Evolutionary conservation across 2,113 vertebrate species (phyloP).

Genomic region (Lipophrys pholis): DNA sequence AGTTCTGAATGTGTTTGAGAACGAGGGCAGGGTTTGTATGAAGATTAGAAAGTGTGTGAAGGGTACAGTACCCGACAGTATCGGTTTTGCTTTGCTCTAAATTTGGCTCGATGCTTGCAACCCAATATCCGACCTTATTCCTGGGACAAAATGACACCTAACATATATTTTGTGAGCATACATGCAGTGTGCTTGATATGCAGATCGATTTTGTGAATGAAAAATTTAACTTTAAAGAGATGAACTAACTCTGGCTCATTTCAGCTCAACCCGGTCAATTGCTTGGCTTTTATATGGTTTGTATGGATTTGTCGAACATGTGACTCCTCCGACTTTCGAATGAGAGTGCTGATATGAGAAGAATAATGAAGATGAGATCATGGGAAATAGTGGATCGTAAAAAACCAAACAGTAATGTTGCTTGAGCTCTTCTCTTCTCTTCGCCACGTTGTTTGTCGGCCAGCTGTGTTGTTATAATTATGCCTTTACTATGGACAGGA

Average conservation of each 20-base stretch:
- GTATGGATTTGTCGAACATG: not conserved
- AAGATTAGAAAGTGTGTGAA: conserved; percentile 20
- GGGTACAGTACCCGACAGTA: conserved; percentile 54
- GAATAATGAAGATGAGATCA: conserved; percentile 26
- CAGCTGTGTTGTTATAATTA: conserved; percentile 50
- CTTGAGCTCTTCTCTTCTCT: conserved; percentile 2
- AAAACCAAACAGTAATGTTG: conserved; percentile 15
- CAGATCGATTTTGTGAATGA: not conserved
- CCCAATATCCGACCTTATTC: conserved; percentile 69
- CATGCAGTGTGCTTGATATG: not conserved
- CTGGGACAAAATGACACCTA: conserved; percentile 48
- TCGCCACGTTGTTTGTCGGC: conserved; percentile 37
- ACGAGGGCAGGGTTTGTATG: conserved; percentile 5
- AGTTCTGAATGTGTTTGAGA: not conserved
- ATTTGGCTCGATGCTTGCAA: conserved; percentile 67
- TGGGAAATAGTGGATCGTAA: conserved; percentile 19
- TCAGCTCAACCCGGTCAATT: not conserved
- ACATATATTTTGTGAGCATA: conserved; percentile 18
- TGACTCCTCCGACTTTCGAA: conserved; percentile 9
- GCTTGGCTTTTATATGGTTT: not conserved
- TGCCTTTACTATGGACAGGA: conserved; percentile 24
- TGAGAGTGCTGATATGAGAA: conserved; percentile 11
- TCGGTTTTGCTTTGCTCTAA: conserved; percentile 73
- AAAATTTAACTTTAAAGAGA: not conserved
- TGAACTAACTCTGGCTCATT: conserved; percentile 10